A percentile compares a stretch with the other conserved stretches of the same genome.
phyloP scores from a whole-genome alignment of 2,797 vertebrate species.

The Coccyzus lansbergi region DNA sequence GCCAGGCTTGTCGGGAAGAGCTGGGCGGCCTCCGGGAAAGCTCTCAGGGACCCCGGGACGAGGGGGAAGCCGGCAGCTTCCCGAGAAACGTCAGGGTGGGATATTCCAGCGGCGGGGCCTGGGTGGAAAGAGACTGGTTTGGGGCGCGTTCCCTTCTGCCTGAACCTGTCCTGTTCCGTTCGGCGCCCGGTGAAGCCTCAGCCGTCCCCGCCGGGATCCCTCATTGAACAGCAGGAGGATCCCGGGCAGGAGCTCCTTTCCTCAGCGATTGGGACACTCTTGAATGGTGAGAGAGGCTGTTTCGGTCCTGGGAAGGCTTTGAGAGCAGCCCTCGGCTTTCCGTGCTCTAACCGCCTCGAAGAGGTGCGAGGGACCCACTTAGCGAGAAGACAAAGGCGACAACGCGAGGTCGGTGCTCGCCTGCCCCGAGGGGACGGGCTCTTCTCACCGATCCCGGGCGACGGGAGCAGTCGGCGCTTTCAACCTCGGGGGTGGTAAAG shows the following conservation, averaged over 20 bases:
- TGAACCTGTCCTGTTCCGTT: neutral
- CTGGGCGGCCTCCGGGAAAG: neutral
- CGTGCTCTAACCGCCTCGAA: neutral
- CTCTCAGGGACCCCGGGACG: neutral
- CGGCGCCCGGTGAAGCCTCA: no score
- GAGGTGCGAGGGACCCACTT: neutral
- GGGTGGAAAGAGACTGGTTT: neutral
- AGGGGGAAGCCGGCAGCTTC: neutral
- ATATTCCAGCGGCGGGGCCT: neutral
- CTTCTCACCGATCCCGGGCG: neutral
- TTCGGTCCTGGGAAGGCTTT: neutral
- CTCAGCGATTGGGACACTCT: neutral
- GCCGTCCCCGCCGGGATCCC: neutral
- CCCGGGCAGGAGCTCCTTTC: neutral
- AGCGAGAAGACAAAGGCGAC: neutral
- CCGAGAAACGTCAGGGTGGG: neutral
- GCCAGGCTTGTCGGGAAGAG: neutral
- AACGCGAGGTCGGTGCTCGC: fast-evolving
- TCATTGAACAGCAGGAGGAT: no score
- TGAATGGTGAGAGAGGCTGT: neutral
- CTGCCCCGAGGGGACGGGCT: neutral
- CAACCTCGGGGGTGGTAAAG: neutral
- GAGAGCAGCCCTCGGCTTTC: neutral
- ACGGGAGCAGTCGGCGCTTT: fast-evolving
- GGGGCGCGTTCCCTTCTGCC: neutral